Conservation (phyloP, 2,113 vertebrate genomes). For the Ophiodon elongatus region DNA sequence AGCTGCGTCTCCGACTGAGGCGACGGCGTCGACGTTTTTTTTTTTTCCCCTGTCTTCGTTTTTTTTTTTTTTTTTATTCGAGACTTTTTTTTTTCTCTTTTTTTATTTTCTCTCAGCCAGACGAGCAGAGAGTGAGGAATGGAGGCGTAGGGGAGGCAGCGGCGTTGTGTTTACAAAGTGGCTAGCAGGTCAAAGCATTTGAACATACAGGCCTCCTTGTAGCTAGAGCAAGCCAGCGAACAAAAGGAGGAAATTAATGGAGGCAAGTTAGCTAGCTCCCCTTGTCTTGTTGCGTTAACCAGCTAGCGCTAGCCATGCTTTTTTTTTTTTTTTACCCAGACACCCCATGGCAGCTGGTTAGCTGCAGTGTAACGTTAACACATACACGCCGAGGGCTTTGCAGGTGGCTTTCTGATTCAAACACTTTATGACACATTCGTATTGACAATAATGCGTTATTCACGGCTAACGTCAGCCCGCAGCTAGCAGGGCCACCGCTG, state of each 20-base stretch:
- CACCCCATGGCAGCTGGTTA: conserved; percentile 12
- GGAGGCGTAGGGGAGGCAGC: conserved; percentile 63
- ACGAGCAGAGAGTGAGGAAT: conserved; percentile 76
- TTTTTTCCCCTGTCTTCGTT: conserved; percentile 36
- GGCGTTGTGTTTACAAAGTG: conserved; percentile 66
- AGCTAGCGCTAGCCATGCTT: conserved; percentile 65
- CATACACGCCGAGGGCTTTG: background rate
- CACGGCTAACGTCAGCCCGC: conserved; percentile 60
- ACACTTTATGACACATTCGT: background rate
- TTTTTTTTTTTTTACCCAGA: conserved; percentile 49
- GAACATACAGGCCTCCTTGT: conserved; percentile 66
- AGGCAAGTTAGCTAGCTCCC: conserved; percentile 76
- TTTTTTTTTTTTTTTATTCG: conserved; percentile 79
- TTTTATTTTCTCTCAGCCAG: conserved; percentile 82
- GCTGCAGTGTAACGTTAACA: background rate
- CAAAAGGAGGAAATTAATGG: conserved; percentile 84
- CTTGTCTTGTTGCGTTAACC: conserved; percentile 39
- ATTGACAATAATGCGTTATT: conserved; percentile 15
- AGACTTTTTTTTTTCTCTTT: conserved; percentile 77
- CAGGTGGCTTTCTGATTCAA: background rate
- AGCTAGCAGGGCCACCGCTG: conserved; percentile 46
- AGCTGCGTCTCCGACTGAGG: conserved; percentile 82
- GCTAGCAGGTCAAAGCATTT: conserved; percentile 59
- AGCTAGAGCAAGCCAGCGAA: conserved; percentile 75
- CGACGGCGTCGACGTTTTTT: conserved; percentile 80